phyloP scores from a whole-genome alignment of 2,113 vertebrate genomes.

The Felis chaus region DNA sequence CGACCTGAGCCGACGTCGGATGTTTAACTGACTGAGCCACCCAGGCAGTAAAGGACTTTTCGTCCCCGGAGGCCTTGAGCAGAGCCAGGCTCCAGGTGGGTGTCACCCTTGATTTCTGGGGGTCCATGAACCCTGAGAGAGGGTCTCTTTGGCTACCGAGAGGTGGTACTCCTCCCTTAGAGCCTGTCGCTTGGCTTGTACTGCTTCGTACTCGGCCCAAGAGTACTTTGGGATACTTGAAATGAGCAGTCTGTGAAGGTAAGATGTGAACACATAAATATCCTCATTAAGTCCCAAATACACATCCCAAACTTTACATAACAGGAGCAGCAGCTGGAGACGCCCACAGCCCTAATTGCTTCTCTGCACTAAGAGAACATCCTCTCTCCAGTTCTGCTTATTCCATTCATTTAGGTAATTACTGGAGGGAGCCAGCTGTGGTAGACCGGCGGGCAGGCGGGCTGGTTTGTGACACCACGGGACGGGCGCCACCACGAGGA shows the following conservation, averaged over 20 bases:
- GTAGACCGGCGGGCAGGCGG: background rate
- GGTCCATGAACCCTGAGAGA: background rate
- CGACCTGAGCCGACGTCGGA: too few relatives aligned
- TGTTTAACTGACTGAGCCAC: too few relatives aligned
- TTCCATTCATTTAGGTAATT: constrained; percentile 85
- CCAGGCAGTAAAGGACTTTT: background rate
- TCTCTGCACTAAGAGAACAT: constrained; percentile 80
- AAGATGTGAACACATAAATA: constrained; percentile 80
- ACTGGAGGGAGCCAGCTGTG: constrained; percentile 79
- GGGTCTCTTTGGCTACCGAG: background rate
- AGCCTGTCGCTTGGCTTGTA: background rate
- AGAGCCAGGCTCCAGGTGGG: background rate
- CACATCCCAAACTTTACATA: constrained; percentile 84
- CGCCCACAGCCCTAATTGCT: constrained; percentile 82
- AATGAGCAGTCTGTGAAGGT: constrained; percentile 79
- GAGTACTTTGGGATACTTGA: constrained; percentile 65
- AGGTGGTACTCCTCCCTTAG: background rate
- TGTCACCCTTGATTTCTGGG: background rate
- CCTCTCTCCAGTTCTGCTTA: constrained; percentile 79
- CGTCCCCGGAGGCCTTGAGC: background rate
- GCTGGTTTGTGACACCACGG: constrained; percentile 81
- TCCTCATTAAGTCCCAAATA: constrained; percentile 74
- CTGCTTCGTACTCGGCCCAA: background rate
- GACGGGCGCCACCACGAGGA: constrained; percentile 54
- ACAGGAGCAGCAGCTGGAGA: constrained; percentile 81